Percentiles rank a stretch among this genome's conserved stretches.
These are phyloP conservation scores for Eupithecia insigniata DNA, from an alignment of 2,888 invertebrate species.

Conservation along the genomic window DNA sequence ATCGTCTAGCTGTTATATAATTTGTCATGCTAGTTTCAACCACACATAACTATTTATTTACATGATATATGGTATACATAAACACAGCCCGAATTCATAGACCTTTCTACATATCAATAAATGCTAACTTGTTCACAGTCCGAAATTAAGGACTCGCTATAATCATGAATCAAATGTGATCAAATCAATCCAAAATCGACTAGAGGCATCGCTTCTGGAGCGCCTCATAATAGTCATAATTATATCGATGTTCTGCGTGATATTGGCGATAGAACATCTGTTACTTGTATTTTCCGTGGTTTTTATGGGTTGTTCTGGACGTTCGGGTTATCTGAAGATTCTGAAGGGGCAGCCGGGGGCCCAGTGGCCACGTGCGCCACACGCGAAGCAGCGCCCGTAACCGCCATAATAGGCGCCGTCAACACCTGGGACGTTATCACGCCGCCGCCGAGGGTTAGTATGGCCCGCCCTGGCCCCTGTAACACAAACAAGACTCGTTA, in stretches of 20 bases:
- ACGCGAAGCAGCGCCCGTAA: slow-evolving; percentile 84
- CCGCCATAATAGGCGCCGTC: slow-evolving; percentile 83
- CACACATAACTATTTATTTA: background rate
- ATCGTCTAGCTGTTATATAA: background rate
- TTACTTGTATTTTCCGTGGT: background rate
- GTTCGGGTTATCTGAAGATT: slow-evolving; percentile 50
- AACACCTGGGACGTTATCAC: slow-evolving; percentile 58
- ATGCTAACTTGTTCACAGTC: slow-evolving; percentile 3
- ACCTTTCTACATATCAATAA: background rate
- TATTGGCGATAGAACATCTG: background rate
- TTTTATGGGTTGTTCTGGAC: background rate
- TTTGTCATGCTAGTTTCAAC: background rate
- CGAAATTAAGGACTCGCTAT: background rate
- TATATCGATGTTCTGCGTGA: background rate
- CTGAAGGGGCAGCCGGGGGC: slow-evolving; percentile 72
- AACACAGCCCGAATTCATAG: background rate
- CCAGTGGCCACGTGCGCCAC: slow-evolving; percentile 83
- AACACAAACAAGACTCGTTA: slow-evolving; percentile 7
- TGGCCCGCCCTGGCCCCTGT: slow-evolving; percentile 9
- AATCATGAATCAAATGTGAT: background rate
- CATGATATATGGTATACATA: background rate
- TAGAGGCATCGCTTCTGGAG: background rate
- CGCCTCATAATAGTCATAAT: too few species aligned
- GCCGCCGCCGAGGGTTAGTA: slow-evolving; percentile 35
- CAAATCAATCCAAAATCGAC: background rate